Evolutionary conservation across 1,140 invertebrate genomes (phyloP).

Genomic region (Archivesica marissinica): DNA sequence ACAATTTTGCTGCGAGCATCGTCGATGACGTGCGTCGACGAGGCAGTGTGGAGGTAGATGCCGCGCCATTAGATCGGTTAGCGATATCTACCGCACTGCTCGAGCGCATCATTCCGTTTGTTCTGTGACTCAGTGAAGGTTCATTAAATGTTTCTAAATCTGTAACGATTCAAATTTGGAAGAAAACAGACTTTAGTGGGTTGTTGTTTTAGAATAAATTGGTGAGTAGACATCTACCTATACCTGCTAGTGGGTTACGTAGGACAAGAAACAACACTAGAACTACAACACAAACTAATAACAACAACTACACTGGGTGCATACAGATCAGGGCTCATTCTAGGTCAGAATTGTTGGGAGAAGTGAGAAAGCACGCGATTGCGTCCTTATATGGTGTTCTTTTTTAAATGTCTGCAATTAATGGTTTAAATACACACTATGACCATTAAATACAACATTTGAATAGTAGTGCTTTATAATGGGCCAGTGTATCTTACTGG

Average conservation of each 20-base stretch:
- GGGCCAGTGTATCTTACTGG: too few species aligned
- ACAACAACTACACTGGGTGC: slow-evolving; percentile 16
- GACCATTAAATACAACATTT: too few species aligned
- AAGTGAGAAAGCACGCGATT: too few species aligned
- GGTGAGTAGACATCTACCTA: not conserved
- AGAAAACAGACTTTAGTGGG: not conserved
- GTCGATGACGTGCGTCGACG: slow-evolving; percentile 67
- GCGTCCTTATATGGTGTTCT: too few species aligned
- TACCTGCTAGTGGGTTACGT: not conserved
- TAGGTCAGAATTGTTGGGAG: too few species aligned
- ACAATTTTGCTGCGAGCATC: slow-evolving; percentile 69
- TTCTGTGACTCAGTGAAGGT: slow-evolving; percentile 50
- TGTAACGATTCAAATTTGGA: slow-evolving; percentile 51
- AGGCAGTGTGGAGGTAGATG: slow-evolving; percentile 40
- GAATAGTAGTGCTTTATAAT: too few species aligned
- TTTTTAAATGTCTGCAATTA: too few species aligned
- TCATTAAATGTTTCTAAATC: slow-evolving; percentile 70
- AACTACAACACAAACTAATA: not conserved
- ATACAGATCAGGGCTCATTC: too few species aligned
- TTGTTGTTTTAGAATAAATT: not conserved
- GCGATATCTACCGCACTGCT: slow-evolving; percentile 96
- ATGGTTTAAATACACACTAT: too few species aligned
- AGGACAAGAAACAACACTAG: slow-evolving; percentile 1
- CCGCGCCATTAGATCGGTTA: slow-evolving; percentile 48
- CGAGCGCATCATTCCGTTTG: slow-evolving; percentile 87